Conservation (phyloP, 1,140 invertebrate species). For the Neelides sp. region DNA sequence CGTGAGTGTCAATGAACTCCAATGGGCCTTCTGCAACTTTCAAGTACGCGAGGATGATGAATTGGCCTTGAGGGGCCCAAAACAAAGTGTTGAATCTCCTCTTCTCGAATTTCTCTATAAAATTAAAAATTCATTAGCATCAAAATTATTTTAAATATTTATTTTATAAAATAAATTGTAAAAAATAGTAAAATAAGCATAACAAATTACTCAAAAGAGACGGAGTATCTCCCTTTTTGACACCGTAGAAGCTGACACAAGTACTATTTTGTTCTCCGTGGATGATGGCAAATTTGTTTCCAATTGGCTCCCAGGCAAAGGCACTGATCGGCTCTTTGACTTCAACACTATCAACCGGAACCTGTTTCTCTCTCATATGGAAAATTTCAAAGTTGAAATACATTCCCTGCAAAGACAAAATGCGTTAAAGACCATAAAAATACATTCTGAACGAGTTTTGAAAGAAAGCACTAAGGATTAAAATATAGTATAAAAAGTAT, state of each 20-base stretch:
- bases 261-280: constrained; percentile 81
- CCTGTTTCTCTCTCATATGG: constrained; percentile 93
- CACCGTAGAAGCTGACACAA: constrained; percentile 86
- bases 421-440: neutral
- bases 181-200: constrained; percentile 5
- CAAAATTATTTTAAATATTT: constrained; percentile 6
- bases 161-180: constrained; percentile 4
- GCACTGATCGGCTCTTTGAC: constrained; percentile 84
- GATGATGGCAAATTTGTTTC: constrained; percentile 89
- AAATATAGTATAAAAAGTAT: constrained; percentile 6
- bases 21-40: constrained; percentile 72
- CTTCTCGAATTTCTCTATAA: constrained; percentile 70
- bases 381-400: constrained; percentile 99
- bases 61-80: constrained; percentile 93
- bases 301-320: constrained; percentile 97
- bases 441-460: constrained; percentile 17
- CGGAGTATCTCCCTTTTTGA: constrained; percentile 73
- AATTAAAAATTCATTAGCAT: constrained; percentile 25
- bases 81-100: constrained; percentile 86
- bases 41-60: constrained; percentile 79
- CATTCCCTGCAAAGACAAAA: constrained; percentile 56
- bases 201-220: constrained; percentile 57
- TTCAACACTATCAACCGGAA: constrained; percentile 96
- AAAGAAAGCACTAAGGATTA: constrained; percentile 17
- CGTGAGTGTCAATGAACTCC: constrained; percentile 89